Evolutionary conservation across 2,113 vertebrate genomes (phyloP), one percentile per base, ranked within the genome.

Genomic region (Nicator chloris): DNA sequence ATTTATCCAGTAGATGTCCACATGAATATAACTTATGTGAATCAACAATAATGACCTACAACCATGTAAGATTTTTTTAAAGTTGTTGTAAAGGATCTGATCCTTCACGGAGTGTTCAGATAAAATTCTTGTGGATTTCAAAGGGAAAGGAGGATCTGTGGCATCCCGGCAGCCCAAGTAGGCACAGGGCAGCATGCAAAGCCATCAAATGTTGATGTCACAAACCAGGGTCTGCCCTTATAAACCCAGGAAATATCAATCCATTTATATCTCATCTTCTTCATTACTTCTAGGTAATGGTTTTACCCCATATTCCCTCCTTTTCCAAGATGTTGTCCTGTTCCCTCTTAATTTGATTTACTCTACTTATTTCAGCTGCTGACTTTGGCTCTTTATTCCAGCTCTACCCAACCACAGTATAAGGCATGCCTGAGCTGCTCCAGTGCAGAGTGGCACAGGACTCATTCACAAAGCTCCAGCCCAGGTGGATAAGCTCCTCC

Each of bases 311-410:
- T 83, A 91, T 88, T 95, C 87, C 88, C 81, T 91, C 86, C 77
- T 93, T 91, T 97, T 97, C 97, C 97, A 96, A 95, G 92, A 95
- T 93, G 94, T 97, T 97, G 97, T 97, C 90, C 96, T 78, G 8
- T 65, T 97, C 87, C 97, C 96, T 97, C 97, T 98, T 97, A 97
- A 98, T 82, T 95, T 98, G 98, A 98, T 98, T 98, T 98, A 97
- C 96, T 97, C 97, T 95, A 86, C 97, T 97, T 87, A 95, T 89
- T 97, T 93, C 95, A 77, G 81, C 88, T 98, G 98, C 97, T 98
- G 98, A 98, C 94, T 98, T 98, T 98, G 98, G 97, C 98, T 97
- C 75, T 70, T 93, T 85, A 82, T 85, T 91, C 93, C 50, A 78
- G 80, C 78, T 97, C 86, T 93, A 76, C 76, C 92, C 93, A 51